phyloP scores from a whole-genome alignment of 2,113 vertebrate species.

The Manacus vitellinus region DNA sequence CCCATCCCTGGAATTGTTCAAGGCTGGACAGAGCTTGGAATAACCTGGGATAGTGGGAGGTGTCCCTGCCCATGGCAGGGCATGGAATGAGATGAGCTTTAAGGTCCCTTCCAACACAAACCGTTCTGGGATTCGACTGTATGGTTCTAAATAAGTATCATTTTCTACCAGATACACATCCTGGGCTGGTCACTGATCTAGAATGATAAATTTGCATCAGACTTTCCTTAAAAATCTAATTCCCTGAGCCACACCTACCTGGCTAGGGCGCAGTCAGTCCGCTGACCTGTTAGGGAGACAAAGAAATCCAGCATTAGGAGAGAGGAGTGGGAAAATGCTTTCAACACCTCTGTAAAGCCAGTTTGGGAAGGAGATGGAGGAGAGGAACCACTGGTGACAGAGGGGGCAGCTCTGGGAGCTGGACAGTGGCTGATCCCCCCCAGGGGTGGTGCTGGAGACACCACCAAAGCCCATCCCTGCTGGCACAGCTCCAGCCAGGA shows the following conservation, averaged over 20 bases:
- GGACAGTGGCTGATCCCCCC: neutral
- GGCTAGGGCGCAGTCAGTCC: slow-evolving; percentile 92
- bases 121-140: neutral
- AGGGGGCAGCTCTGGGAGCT: neutral
- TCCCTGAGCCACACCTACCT: slow-evolving; percentile 83
- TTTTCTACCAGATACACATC: neutral
- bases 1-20: neutral
- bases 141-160: fast-evolving
- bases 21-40: neutral
- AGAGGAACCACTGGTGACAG: neutral
- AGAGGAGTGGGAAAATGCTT: neutral
- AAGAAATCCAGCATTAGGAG: neutral
- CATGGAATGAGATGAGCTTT: neutral
- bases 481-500: neutral
- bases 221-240: neutral
- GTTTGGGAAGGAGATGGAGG: neutral
- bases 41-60: neutral
- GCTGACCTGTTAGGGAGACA: slow-evolving; percentile 83
- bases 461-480: neutral
- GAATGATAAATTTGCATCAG: neutral
- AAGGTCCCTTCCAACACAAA: neutral
- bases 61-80: neutral
- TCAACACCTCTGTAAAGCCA: neutral
- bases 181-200: neutral
- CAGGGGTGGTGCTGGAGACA: neutral